These are phyloP conservation scores for Papilio helenus DNA, from an alignment of 1,140 invertebrate species.

Conservation along the genomic window DNA sequence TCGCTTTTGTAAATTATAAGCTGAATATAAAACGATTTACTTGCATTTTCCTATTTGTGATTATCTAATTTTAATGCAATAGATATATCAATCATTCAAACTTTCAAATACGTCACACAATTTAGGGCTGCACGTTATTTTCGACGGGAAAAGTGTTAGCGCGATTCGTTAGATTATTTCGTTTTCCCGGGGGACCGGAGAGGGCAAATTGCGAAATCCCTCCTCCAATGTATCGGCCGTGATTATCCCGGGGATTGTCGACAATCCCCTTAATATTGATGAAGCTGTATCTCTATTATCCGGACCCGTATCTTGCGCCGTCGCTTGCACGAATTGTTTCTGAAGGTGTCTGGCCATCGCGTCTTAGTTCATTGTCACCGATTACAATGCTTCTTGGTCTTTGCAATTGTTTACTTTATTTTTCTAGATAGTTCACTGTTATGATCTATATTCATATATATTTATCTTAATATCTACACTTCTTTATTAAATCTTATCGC, in stretches of 20 bases:
- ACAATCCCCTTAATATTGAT: slow-evolving; percentile 57
- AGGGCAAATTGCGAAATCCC: slow-evolving; percentile 48
- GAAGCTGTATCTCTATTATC: slow-evolving; percentile 52
- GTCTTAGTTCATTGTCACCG: not conserved
- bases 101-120: slow-evolving; percentile 7
- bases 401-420: not conserved
- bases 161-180: slow-evolving; percentile 56
- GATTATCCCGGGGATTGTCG: slow-evolving; percentile 46
- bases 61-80: not conserved
- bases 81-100: not conserved
- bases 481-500: not conserved
- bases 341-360: not conserved
- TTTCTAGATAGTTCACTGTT: not conserved
- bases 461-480: not conserved
- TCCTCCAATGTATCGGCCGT: slow-evolving; percentile 42
- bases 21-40: too few relatives aligned
- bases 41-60: too few relatives aligned
- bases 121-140: slow-evolving; percentile 24
- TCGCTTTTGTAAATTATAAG: too few relatives aligned
- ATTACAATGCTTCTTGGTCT: not conserved
- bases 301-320: slow-evolving; percentile 33
- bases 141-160: slow-evolving; percentile 44
- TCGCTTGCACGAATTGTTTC: slow-evolving; percentile 31
- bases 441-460: too few relatives aligned
- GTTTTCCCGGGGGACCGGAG: slow-evolving; percentile 45